Conservation (phyloP, 2,888 invertebrate genomes). For the Hirtodrosophila cameraria region DNA sequence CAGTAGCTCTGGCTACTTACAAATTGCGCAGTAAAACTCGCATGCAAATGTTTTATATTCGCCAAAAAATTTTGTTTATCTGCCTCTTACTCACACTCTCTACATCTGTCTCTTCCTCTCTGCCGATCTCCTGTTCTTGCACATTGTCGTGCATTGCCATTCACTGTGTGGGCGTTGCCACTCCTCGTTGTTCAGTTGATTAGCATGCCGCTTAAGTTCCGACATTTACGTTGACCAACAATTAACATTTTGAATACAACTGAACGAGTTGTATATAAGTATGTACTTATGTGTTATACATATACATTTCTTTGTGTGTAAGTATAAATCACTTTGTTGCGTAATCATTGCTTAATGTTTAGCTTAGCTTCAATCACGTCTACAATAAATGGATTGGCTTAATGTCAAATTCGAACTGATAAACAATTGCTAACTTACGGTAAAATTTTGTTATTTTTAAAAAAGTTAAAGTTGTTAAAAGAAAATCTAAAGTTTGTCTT, state of each 20-base stretch:
- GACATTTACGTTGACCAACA: constrained; percentile 48
- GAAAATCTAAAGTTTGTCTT: too few species aligned
- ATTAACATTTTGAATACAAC: constrained; percentile 42
- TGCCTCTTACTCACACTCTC: neutral
- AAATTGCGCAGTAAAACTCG: constrained; percentile 68
- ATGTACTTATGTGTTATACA: neutral
- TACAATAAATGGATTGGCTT: constrained; percentile 44
- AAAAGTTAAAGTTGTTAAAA: neutral
- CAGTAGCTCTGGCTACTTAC: constrained; percentile 43
- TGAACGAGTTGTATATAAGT: constrained; percentile 7
- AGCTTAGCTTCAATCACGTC: constrained; percentile 10
- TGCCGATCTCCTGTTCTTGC: neutral
- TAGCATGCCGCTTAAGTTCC: constrained; percentile 27
- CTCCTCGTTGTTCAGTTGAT: constrained; percentile 15
- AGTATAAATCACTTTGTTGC: constrained; percentile 21
- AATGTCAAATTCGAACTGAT: too few species aligned
- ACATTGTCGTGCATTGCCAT: constrained; percentile 2
- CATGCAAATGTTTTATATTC: constrained; percentile 70
- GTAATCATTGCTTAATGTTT: constrained; percentile 37
- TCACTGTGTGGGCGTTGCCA: constrained; percentile 38
- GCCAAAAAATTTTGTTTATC: constrained; percentile 35
- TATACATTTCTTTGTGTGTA: neutral
- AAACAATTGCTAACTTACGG: too few species aligned
- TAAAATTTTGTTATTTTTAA: too few species aligned
- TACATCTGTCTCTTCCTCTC: neutral